Conservation (phyloP, 2,888 invertebrate genomes). For the Ferrisia virgata region DNA sequence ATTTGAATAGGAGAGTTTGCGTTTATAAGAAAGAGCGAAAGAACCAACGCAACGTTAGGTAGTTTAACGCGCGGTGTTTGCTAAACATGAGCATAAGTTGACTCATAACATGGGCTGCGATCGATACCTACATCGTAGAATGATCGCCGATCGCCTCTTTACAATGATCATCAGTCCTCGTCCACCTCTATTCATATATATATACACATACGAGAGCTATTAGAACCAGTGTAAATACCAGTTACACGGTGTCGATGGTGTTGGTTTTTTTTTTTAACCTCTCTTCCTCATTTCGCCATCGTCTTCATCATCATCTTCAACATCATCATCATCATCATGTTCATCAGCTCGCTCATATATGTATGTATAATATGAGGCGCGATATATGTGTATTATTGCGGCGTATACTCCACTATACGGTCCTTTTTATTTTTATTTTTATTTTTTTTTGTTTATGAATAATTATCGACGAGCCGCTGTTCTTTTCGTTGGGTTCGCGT, state of each 20-base stretch:
- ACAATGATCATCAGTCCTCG: background rate
- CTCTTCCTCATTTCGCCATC: background rate
- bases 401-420: too few relatives aligned
- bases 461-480: background rate
- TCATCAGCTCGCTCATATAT: background rate
- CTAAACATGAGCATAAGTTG: background rate
- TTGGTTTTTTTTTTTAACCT: background rate
- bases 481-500: background rate
- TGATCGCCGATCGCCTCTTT: background rate
- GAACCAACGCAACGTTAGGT: background rate
- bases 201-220: background rate
- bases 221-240: conserved; percentile 17
- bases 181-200: background rate
- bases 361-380: background rate
- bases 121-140: background rate
- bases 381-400: background rate
- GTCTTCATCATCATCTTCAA: background rate
- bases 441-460: conserved; percentile 3
- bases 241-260: conserved; percentile 10
- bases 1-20: too few relatives aligned
- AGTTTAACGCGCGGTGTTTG: background rate
- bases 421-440: background rate
- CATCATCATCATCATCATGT: background rate
- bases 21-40: background rate
- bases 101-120: background rate